Conservation (phyloP, 2,113 vertebrate species). For the Sialia sialis region DNA sequence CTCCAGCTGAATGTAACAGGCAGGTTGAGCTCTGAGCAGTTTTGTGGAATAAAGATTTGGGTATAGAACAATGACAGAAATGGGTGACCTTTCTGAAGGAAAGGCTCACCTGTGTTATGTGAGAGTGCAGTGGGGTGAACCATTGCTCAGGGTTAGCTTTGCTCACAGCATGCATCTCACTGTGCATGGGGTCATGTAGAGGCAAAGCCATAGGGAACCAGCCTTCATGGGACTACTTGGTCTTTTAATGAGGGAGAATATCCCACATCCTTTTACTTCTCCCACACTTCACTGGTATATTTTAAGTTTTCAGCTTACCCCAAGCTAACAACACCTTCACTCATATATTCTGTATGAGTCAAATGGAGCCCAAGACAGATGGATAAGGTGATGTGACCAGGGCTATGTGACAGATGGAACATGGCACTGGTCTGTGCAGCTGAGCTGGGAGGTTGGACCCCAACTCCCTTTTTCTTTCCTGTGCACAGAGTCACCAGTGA, state of each 20-base stretch:
- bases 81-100: not conserved
- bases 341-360: not conserved
- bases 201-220: not conserved
- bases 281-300: not conserved
- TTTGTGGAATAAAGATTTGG: not conserved
- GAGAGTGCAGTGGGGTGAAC: not conserved
- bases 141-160: not conserved
- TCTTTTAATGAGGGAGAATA: not conserved
- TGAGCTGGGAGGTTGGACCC: not conserved
- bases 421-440: not conserved
- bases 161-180: fast-evolving
- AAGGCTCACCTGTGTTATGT: fast-evolving
- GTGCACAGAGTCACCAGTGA: not conserved
- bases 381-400: not conserved
- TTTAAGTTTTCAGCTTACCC: not conserved
- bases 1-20: not conserved
- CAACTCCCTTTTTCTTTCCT: not conserved
- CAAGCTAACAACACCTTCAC: not conserved
- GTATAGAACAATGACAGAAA: not conserved
- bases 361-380: not conserved
- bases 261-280: not conserved
- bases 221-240: not conserved
- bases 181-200: not conserved
- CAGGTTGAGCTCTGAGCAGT: not conserved
- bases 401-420: not conserved